Evolutionary conservation across 2,888 invertebrate genomes (phyloP).

Genomic region (Azorinus chamasolen): DNA sequence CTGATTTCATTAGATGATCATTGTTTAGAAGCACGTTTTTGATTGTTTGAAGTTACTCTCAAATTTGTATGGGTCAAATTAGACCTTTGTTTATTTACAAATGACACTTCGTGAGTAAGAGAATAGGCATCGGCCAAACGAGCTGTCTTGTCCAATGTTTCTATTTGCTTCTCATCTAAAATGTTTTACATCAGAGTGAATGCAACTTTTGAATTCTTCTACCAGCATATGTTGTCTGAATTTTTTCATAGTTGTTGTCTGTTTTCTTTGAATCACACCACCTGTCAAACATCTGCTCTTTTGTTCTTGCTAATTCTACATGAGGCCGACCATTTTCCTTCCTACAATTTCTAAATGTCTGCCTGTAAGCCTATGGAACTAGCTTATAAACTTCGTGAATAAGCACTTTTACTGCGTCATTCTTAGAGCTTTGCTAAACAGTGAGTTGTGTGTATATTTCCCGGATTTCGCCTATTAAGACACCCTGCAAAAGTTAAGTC

Average conservation of each 20-base stretch:
- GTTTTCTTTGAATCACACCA: conserved; percentile 4
- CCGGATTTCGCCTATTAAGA: conserved; percentile 41
- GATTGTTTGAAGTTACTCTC: neutral
- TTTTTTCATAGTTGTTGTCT: conserved; percentile 19
- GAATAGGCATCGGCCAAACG: conserved; percentile 35
- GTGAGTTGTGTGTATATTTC: conserved; percentile 20
- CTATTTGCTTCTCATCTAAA: conserved; percentile 24
- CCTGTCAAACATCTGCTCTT: too few relatives aligned
- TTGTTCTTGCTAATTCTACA: conserved; percentile 51
- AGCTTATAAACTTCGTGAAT: conserved; percentile 54
- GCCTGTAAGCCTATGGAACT: conserved; percentile 47
- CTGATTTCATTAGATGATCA: conserved; percentile 8
- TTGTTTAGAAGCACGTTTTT: neutral
- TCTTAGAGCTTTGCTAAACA: conserved; percentile 22
- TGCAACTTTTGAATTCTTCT: too few relatives aligned
- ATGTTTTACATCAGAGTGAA: conserved; percentile 33
- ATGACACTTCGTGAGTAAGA: too few relatives aligned
- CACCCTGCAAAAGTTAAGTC: conserved; percentile 53
- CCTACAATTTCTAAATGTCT: conserved; percentile 39
- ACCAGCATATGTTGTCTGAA: too few relatives aligned
- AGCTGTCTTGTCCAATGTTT: conserved; percentile 32
- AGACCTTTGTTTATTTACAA: neutral
- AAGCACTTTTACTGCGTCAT: conserved; percentile 41
- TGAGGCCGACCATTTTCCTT: conserved; percentile 36
- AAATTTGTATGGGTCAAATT: neutral